Percentiles rank a stretch among this genome's conserved stretches.
Conservation (phyloP, 1,140 invertebrate species). For the Drosophila insularis region DNA sequence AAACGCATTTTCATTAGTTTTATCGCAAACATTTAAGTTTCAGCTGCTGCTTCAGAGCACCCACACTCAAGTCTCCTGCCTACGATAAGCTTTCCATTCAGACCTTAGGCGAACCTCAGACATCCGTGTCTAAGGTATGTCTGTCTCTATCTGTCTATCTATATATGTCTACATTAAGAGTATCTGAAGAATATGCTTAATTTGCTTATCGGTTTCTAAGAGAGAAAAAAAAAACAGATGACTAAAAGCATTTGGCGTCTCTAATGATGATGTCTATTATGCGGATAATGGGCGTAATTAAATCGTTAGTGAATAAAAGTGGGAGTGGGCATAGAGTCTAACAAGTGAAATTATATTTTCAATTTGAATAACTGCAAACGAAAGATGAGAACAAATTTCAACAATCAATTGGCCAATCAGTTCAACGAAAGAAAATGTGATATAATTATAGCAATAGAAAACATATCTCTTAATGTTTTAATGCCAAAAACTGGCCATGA, state of each 20-base stretch:
- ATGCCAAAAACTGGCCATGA: no score
- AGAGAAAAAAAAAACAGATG: conserved; percentile 53
- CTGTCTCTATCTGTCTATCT: background rate
- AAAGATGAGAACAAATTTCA: background rate
- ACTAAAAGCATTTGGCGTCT: conserved; percentile 73
- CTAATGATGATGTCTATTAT: conserved; percentile 53
- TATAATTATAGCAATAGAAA: no score
- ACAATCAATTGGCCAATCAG: no score
- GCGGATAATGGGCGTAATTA: conserved; percentile 26
- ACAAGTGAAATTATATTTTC: background rate
- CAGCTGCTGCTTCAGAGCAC: conserved; percentile 36
- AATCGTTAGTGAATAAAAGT: background rate
- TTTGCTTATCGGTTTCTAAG: conserved; percentile 50
- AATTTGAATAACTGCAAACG: background rate
- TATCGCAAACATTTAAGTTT: conserved; percentile 74
- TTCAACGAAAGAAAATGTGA: no score
- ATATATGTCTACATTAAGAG: conserved; percentile 13
- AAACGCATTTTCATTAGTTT: conserved; percentile 82
- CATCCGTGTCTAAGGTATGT: conserved; percentile 16
- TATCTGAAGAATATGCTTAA: conserved; percentile 56
- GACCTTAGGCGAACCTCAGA: conserved; percentile 1
- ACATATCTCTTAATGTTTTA: no score
- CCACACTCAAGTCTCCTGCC: background rate
- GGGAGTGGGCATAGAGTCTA: background rate
- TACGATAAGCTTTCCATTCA: conserved; percentile 66